Base-by-base conservation (phyloP, 2,113 vertebrate genomes). In the Hemiprocne comata region DNA sequence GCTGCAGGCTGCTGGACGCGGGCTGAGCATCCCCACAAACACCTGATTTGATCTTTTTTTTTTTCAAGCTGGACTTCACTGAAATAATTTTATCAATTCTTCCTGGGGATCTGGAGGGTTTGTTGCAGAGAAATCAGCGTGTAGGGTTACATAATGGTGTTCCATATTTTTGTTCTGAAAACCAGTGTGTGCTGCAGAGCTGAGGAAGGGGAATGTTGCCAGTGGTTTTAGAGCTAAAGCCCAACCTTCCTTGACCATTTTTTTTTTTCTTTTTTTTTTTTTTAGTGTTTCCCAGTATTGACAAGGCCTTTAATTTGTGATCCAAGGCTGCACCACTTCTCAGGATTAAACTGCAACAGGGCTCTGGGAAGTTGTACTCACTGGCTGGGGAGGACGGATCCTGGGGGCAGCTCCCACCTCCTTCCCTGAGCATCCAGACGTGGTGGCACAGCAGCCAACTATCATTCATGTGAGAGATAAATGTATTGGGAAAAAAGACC, bases 241-340 rank as follows among this genome's bases (percentile, higher is more conserved):
- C 36, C 65, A 85, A 94, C 87, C 85, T 89, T 91, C 85, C 67
- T 57, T 71, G 51, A 87, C 66, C 23, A 24, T 50, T 50, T 65
- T 70, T 69, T 48, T 73, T 55, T n/a, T 38, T 38, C 70, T 65
- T 77, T 9, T n/a, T 36, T 24, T 50, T 50, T 50, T 65, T 70
- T 77, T 9, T n/a, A 81, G 81, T 31, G n/a, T 44, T 42, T 93
- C 66, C 62, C 40, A 28, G 29, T 83, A 86, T 85, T 62, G 80
- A 83, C 72, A 86, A 67, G 62, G 79, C 67, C 88, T 74, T 65
- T 86, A 88, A 87, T 91, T 93, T 80, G 85, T 75, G 72, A 77
- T 60, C 65, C 36, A 31, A 81, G 76, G 65, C 58, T 34, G 44
- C 13, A 14, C 16, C 70, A 13, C 51, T 73, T 44, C 77, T 34